Evolutionary conservation across 2,888 invertebrate species (phyloP).

Genomic region (Nycteola revayana): DNA sequence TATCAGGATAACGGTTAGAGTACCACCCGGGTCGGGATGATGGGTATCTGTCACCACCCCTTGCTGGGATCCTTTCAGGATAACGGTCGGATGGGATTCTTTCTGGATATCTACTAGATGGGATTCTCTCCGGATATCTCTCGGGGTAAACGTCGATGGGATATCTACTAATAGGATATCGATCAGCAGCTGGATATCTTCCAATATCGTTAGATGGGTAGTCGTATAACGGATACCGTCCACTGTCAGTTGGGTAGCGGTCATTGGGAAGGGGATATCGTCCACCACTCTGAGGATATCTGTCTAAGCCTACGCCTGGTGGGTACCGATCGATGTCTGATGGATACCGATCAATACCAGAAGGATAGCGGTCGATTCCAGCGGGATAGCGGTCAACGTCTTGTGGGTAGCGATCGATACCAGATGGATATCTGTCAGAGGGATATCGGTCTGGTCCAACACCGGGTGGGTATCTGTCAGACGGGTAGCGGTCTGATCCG

Average conservation of each 20-base stretch:
- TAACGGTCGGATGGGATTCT: constrained; percentile 59
- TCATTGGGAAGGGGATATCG: constrained; percentile 53
- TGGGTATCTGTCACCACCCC: constrained; percentile 58
- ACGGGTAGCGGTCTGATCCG: constrained; percentile 54
- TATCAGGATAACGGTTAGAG: constrained; percentile 71
- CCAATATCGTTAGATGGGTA: constrained; percentile 39
- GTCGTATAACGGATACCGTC: constrained; percentile 47
- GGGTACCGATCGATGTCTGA: constrained; percentile 63
- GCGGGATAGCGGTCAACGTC: constrained; percentile 68
- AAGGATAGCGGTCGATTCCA: constrained; percentile 78
- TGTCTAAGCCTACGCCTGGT: constrained; percentile 44
- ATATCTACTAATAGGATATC: constrained; percentile 46
- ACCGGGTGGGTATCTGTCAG: constrained; percentile 66
- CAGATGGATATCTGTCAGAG: constrained; percentile 74
- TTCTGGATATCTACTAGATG: constrained; percentile 50
- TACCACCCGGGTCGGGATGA: constrained; percentile 50
- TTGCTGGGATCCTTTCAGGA: constrained; percentile 54
- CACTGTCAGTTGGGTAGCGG: constrained; percentile 64
- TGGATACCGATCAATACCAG: constrained; percentile 77
- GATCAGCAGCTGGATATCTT: constrained; percentile 4
- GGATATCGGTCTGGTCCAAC: constrained; percentile 20
- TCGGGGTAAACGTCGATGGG: constrained; percentile 51
- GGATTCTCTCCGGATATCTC: constrained; percentile 47
- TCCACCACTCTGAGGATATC: constrained; percentile 6
- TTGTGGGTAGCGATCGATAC: constrained; percentile 71